A percentile compares a stretch with the other conserved stretches of the same genome.
These are phyloP conservation scores for Odontophorus gujanensis DNA, from an alignment of 2,113 vertebrate species.

Conservation along the genomic window DNA sequence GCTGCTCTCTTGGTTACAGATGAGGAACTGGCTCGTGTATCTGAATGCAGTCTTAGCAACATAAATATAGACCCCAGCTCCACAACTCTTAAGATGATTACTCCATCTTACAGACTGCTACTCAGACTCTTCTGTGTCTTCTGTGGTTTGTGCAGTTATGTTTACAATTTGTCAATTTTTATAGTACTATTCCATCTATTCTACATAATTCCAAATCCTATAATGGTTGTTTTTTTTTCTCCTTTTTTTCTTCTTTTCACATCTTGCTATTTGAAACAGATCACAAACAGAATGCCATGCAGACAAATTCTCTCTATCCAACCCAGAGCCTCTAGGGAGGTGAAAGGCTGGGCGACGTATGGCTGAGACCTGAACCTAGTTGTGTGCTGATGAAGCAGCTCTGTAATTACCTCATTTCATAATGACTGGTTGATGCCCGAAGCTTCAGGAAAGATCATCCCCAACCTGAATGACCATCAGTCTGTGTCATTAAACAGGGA, in stretches of 20 bases:
- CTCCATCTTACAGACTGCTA: not conserved
- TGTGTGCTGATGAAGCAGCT: not conserved
- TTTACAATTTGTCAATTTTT: not conserved
- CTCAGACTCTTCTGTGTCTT: not conserved
- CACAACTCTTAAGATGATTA: not conserved
- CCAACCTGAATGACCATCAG: not conserved
- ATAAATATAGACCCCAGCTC: not conserved
- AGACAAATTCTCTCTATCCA: not conserved
- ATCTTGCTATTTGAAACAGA: not conserved
- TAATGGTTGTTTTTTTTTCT: not conserved
- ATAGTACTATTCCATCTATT: not conserved
- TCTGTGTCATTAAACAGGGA: not conserved
- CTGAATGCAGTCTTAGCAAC: not conserved
- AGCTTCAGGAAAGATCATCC: conserved; percentile 1
- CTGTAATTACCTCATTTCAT: not conserved
- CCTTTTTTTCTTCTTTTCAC: not conserved
- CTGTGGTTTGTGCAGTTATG: not conserved
- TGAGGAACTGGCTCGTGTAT: not conserved
- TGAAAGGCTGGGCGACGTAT: not conserved
- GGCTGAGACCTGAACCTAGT: not conserved
- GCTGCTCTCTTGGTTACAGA: not conserved
- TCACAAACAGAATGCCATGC: not conserved
- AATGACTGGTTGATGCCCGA: not conserved
- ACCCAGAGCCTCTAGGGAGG: not conserved
- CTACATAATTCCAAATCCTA: not conserved